These are phyloP conservation scores for Phenganax stokvisi DNA, from an alignment of 92 coral and sea anemone genomes.

Conservation along the genomic window DNA sequence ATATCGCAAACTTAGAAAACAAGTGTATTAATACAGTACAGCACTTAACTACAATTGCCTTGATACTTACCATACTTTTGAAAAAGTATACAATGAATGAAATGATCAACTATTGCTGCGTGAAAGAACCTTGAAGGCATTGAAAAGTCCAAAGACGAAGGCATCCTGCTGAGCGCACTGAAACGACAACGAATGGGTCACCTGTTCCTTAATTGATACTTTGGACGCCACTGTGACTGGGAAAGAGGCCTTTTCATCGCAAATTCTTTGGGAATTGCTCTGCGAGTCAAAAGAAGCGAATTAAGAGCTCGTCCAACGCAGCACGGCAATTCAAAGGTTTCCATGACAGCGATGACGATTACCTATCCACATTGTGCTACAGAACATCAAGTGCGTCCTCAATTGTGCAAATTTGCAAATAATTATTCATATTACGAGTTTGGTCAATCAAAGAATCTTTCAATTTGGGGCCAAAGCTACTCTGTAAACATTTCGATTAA, in stretches of 20 bases:
- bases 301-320: slow-evolving; percentile 1
- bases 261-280: neutral
- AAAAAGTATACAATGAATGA: no score
- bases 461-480: neutral
- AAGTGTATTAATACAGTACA: no score
- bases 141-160: neutral
- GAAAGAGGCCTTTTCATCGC: neutral
- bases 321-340: slow-evolving; percentile 9
- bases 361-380: neutral
- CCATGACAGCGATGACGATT: slow-evolving; percentile 21
- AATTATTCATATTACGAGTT: slow-evolving; percentile 9
- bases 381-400: slow-evolving; percentile 1
- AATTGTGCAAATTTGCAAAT: slow-evolving; percentile 22
- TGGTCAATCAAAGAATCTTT: neutral
- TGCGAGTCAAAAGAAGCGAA: neutral
- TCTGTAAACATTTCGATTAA: neutral
- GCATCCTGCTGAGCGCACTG: slow-evolving; percentile 1
- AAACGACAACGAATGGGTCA: neutral
- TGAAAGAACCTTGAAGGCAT: neutral
- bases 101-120: no score
- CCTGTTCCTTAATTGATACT: slow-evolving; percentile 4
- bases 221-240: neutral
- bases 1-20: no score
- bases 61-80: no score
- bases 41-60: no score